These are phyloP conservation scores for Sapayoa aenigma DNA, from an alignment of 2,113 vertebrate genomes.

Conservation along the genomic window DNA sequence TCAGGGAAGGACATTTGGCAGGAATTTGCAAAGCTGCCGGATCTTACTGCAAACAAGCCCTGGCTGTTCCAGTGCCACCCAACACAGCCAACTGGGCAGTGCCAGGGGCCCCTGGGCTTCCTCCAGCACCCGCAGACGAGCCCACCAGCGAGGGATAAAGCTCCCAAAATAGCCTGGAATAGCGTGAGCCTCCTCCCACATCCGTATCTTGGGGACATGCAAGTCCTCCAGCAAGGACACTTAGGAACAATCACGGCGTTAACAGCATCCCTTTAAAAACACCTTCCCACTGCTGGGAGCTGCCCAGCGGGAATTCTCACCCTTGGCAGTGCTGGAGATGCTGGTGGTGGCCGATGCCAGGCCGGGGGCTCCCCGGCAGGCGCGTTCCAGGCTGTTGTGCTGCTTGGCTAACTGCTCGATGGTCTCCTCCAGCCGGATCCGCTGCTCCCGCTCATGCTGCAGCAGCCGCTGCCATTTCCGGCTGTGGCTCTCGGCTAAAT, in stretches of 20 bases:
- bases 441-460: slow-evolving; percentile 96
- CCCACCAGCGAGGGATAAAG: not conserved
- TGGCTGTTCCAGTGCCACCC: not conserved
- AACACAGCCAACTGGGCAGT: accelerated
- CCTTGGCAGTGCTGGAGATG: slow-evolving; percentile 72
- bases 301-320: too few species aligned
- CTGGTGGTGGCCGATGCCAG: slow-evolving; percentile 66
- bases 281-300: too few species aligned
- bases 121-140: not conserved
- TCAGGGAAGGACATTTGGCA: not conserved
- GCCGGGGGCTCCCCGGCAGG: slow-evolving; percentile 87
- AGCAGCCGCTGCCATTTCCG: slow-evolving; percentile 93
- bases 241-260: accelerated
- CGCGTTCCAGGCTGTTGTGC: slow-evolving; percentile 96
- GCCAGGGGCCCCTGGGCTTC: not conserved
- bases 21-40: not conserved
- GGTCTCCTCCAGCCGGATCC: slow-evolving; percentile 92
- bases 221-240: not conserved
- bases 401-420: slow-evolving; percentile 97
- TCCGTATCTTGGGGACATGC: not conserved
- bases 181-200: accelerated
- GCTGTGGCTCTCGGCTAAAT: slow-evolving; percentile 91
- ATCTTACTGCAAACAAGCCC: not conserved
- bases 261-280: not conserved
- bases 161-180: not conserved